A percentile compares a stretch with the other conserved stretches of the same genome.
phyloP scores from a whole-genome alignment of 2,797 vertebrate genomes.

The Luscinia megarhynchos region DNA sequence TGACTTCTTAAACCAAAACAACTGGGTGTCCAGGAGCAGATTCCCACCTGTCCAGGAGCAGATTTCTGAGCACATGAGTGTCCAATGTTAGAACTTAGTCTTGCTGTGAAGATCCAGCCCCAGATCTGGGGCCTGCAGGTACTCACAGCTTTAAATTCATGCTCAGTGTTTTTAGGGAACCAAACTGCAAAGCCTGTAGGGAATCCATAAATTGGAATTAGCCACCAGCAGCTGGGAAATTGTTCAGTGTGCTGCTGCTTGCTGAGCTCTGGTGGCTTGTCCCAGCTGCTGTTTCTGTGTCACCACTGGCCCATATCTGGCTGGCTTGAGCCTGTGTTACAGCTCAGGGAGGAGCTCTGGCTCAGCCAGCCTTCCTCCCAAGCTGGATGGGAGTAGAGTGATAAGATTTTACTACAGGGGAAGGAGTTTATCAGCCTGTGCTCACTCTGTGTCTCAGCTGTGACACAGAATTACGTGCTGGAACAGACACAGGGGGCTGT shows the following conservation, averaged over 20 bases:
- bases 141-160: accelerated
- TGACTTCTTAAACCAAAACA: background rate
- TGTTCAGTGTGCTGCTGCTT: background rate
- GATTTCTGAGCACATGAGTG: background rate
- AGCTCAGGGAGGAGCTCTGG: background rate
- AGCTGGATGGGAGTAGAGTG: background rate
- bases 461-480: background rate
- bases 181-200: accelerated
- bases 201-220: background rate
- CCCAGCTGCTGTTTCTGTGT: background rate
- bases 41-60: background rate
- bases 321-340: background rate
- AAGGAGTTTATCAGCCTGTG: background rate
- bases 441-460: background rate
- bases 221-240: background rate
- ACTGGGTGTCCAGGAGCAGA: background rate
- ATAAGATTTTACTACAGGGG: background rate
- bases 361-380: background rate
- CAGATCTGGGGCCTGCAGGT: background rate
- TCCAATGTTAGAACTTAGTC: background rate
- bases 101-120: background rate
- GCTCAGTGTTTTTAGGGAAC: background rate
- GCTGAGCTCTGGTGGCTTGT: background rate
- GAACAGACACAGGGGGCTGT: background rate
- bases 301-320: background rate